phyloP scores from a whole-genome alignment of 2,888 invertebrate genomes.

The Tanypteryx hageni region DNA sequence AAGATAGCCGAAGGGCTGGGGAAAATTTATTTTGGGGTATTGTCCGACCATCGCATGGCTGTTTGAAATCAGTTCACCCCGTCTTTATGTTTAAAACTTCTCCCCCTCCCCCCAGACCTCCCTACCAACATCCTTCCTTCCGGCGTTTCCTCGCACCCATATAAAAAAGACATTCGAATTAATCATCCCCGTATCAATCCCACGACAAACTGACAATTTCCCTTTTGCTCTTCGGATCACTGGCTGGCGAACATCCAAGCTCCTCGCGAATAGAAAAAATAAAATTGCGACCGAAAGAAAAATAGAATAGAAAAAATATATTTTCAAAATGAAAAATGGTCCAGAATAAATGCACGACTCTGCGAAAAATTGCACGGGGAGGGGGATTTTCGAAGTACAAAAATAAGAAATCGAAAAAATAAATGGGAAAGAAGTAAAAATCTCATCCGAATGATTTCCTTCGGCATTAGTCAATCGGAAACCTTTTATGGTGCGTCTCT shows the following conservation, averaged over 20 bases:
- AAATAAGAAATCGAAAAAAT: not conserved
- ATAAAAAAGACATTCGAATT: not conserved
- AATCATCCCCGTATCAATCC: not conserved
- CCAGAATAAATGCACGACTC: not conserved
- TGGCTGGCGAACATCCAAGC: slow-evolving; percentile 1
- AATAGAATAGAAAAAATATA: not conserved
- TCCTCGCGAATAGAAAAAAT: not conserved
- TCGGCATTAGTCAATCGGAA: slow-evolving; percentile 25
- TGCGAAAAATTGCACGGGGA: slow-evolving; percentile 25
- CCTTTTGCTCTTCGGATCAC: not conserved
- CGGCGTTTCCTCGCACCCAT: too few relatives aligned
- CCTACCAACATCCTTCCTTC: too few relatives aligned
- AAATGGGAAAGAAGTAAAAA: not conserved
- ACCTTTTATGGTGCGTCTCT: slow-evolving; percentile 8
- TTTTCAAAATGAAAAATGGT: slow-evolving; percentile 3
- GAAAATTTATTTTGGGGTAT: too few relatives aligned
- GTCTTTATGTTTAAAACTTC: too few relatives aligned
- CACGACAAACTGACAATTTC: not conserved
- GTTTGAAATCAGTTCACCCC: too few relatives aligned
- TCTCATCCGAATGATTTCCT: slow-evolving; percentile 21
- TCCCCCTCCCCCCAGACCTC: too few relatives aligned
- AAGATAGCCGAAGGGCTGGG: too few relatives aligned
- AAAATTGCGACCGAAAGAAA: not conserved
- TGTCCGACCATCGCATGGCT: too few relatives aligned
- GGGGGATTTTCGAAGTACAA: slow-evolving; percentile 10